phyloP scores from a whole-genome alignment of 2,113 vertebrate species.

The Rhinogobius similis region DNA sequence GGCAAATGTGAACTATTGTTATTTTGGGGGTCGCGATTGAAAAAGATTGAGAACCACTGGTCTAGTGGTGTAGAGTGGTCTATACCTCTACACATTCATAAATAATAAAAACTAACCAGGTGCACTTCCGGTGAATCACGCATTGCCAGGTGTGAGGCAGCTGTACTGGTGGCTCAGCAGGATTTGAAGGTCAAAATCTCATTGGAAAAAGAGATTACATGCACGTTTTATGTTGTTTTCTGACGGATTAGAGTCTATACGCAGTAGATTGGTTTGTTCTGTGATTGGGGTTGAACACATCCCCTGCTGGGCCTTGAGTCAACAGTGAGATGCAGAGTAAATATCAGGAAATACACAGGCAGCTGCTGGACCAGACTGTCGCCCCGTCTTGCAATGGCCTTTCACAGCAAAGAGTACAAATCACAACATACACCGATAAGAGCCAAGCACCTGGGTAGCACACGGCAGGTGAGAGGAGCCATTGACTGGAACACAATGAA shows the following conservation, averaged over 20 bases:
- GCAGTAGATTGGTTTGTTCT: slow-evolving; percentile 11
- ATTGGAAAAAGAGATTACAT: not conserved
- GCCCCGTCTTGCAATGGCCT: not conserved
- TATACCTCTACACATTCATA: slow-evolving; percentile 20
- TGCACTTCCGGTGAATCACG: slow-evolving; percentile 49
- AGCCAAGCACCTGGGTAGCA: not conserved
- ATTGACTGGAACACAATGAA: no score
- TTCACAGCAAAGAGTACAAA: not conserved
- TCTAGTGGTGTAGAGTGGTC: no score
- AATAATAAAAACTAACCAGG: slow-evolving; percentile 48
- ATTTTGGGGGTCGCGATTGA: no score
- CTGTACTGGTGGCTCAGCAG: not conserved
- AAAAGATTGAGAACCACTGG: no score
- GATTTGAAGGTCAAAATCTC: slow-evolving; percentile 1
- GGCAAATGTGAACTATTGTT: no score
- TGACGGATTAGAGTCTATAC: slow-evolving; percentile 1
- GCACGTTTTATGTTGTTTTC: not conserved
- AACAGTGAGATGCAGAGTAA: slow-evolving; percentile 36
- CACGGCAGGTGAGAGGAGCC: not conserved
- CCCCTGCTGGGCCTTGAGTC: slow-evolving; percentile 61
- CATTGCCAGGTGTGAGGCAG: slow-evolving; percentile 33
- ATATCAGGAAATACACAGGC: slow-evolving; percentile 43
- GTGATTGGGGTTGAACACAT: slow-evolving; percentile 34
- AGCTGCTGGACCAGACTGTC: slow-evolving; percentile 50
- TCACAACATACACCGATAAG: not conserved